Evolutionary conservation across 2,888 invertebrate genomes (phyloP), one percentile per base, ranked within the genome.

Genomic region (Dryadula phaetusa): DNA sequence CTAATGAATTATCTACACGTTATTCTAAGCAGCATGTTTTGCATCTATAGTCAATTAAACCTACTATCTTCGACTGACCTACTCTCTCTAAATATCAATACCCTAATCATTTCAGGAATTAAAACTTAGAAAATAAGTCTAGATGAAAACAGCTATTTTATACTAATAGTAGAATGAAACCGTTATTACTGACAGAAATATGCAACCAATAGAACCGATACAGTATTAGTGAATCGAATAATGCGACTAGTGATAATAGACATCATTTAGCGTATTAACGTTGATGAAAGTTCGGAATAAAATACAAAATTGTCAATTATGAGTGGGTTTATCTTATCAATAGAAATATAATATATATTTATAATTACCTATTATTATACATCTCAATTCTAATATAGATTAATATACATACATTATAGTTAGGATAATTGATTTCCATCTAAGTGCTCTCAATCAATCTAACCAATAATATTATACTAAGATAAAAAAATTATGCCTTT

Each of bases 161-260:
- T 28, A n/a, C 28, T 52, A 52, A 52, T 28, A 1, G 8, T 16
- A 28, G 14, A 49, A 49, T 49, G 25, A 25, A 16, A 49, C 49
- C 25, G n/a, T 49, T n/a, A 49, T 49, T 25, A 28, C 25, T 25
- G 28, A 10, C 49, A 28, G 4, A n/a, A n/a, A 52, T 16, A 28
- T 16, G 49, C 49, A 28, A n/a, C 1, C 28, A 28, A 52, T 28
- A 52, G n/a, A 28, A 3, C 25, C 28, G 49, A 28, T 28, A 52
- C 28, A 28, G 28, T 28, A 7, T 49, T 25, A 49, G 25, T 49
- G 25, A 28, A 25, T 25, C 22, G 47, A 49, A n/a, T 25, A 49
- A n/a, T n/a, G 49, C 49, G n/a, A 49, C n/a, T 49, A 25, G 49
- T n/a, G 49, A n/a, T 52, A 8, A 52, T 52, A 28, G 25, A 52